Evolutionary conservation across 1,140 invertebrate genomes (phyloP), one percentile per base, ranked within the genome.

Genomic region (Wasmannia auropunctata): DNA sequence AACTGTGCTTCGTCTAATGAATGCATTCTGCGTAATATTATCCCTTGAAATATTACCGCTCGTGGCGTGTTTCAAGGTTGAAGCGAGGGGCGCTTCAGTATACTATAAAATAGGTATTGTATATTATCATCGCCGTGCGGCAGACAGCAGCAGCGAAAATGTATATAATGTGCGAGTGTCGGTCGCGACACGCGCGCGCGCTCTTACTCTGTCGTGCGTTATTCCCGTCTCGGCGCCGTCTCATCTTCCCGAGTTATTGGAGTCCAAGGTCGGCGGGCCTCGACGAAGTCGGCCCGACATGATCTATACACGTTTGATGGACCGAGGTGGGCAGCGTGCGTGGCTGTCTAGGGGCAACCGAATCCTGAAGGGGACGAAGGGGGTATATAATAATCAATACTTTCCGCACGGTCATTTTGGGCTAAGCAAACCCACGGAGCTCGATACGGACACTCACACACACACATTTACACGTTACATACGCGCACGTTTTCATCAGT

Each of bases 311-410:
- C 40, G 58, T 54, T n/a, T 51, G 25, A 67, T 46, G 37, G 80
- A 65, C 77, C 56, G 40, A 11, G 8, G 37, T 22, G 51, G 40
- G 54, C 40, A 28, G 69, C 58, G 37, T 28, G 25, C n/a, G 51
- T 60, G 40, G 37, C 19, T 56, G 40, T 37, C 28, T 46, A 22
- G 25, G 6, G 19, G 28, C 14, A 67, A 76, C 70, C 4, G 10
- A 37, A n/a, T n/a, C n/a, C n/a, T 43, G 10, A n/a, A 56, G 70
- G 51, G 31, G 31, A 28, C 34, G 51, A 72, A 34, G 49, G 22
- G 65, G 43, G 34, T 49, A 46, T 62, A 84, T 63, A 86, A 91
- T 91, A 86, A 91, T 91, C 86, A 84, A 91, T 88, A 91, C 86
- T 91, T 67, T 67, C 22, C 63, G 63, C 37, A 25, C 5, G 16